Evolutionary conservation across 1,140 invertebrate genomes (phyloP), one percentile per base, ranked within the genome.

Genomic region (Dendroctonus ponderosae): DNA sequence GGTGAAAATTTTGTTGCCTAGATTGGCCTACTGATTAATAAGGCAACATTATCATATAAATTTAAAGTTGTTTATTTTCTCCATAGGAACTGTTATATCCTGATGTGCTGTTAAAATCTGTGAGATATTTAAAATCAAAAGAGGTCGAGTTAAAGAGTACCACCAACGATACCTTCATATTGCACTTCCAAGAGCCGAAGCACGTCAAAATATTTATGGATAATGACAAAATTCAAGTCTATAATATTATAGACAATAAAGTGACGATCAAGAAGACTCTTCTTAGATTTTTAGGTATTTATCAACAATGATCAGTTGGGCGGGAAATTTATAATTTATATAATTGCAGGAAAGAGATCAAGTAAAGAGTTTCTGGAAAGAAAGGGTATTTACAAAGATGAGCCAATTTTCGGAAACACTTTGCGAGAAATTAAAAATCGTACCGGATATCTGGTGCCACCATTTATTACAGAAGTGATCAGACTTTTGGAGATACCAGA

Each of bases 391-490:
- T 71, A 73, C 49, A 74, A 72, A 48, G 73, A 75, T 54, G 76
- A 77, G 64, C 66, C 73, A 5, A 74, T 77, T 41, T 77, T 76
- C 53, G 76, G 74, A 7, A 77, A 77, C 44, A 75, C 74, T 5
- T 49, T 77, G 12, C 58, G 66, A 9, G 66, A 72, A n/a, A 60
- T 61, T 8, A 52, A 56, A 48, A 43, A 57, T 41, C 11, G n/a
- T 11, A 50, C 50, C 7, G 58, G 64, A 15, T 42, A 61, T 3
- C 56, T 48, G 9, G 72, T 77, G 5, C 76, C 76, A 6, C 62
- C 66, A 37, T 75, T 76, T 37, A 70, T 77, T 5, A 65, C 44
- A 7, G 70, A 68, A 48, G 70, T 70, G 8, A 72, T 76, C 26
- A 44, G 69, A 52, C 43, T 77, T 9, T 72, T 77, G 5, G 75